These are phyloP conservation scores for Plusia festucae DNA, from an alignment of 2,888 invertebrate species.

Conservation along the genomic window DNA sequence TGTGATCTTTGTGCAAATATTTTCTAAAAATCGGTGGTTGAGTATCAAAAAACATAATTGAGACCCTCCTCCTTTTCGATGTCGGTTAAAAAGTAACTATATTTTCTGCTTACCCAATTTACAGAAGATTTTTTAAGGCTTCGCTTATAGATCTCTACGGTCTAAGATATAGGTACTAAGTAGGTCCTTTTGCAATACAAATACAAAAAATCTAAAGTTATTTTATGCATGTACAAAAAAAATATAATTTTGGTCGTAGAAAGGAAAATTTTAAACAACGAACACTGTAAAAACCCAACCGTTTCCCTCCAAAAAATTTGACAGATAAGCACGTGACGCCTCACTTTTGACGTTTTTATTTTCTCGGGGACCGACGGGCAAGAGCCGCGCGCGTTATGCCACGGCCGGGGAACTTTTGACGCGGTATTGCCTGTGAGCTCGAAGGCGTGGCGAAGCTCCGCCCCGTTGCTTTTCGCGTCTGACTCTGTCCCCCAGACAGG, in stretches of 20 bases:
- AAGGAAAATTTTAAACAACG: conserved; percentile 29
- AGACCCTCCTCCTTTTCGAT: too few relatives aligned
- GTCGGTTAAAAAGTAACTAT: too few relatives aligned
- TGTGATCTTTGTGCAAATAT: too few relatives aligned
- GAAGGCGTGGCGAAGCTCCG: conserved; percentile 85
- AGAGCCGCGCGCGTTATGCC: conserved; percentile 77
- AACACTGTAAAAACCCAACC: conserved; percentile 33
- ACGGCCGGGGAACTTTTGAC: conserved; percentile 85
- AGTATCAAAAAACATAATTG: too few relatives aligned
- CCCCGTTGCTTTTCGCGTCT: conserved; percentile 86
- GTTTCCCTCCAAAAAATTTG: conserved; percentile 53
- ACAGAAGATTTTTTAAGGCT: not conserved
- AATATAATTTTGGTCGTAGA: conserved; percentile 9
- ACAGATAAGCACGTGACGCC: conserved; percentile 54
- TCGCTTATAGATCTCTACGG: not conserved
- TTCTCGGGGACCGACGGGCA: conserved; percentile 62
- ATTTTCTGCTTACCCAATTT: conserved; percentile 5
- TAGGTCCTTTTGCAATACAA: conserved; percentile 36
- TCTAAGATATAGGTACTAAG: conserved; percentile 5
- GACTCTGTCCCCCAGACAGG: conserved; percentile 73
- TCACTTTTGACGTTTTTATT: conserved; percentile 67
- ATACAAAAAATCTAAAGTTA: too few relatives aligned
- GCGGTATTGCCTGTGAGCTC: conserved; percentile 74
- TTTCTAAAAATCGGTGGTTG: too few relatives aligned
- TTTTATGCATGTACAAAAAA: not conserved